Evolutionary conservation across 2,797 vertebrate genomes (phyloP), one percentile per base, ranked within the genome.

Genomic region (Sparidentex hasta): DNA sequence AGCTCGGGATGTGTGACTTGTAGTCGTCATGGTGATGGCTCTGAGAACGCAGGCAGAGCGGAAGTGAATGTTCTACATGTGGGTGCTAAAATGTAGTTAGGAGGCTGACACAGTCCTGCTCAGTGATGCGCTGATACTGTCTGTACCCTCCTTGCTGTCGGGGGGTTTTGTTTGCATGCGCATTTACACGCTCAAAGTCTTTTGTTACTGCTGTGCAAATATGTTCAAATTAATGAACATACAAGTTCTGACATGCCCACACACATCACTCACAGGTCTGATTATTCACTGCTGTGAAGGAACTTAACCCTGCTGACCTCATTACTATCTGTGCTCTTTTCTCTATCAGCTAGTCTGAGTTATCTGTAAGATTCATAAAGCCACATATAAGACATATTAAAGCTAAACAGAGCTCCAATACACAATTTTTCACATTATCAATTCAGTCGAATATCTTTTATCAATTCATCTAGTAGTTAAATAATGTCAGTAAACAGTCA

Each of bases 1-100:
- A 81, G 82, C 76, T 23, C 3, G 54, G 46, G 47, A 90, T 88
- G 87, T 92, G 90, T 76, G 81, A 87, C 80, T 90, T 56, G 74
- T 55, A 74, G 91, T 92, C 89, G 58, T 84, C 87, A 81, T 69
- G 91, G 91, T 7, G 74, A 94, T 52, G 56, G 57, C 70, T 88
- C 67, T 1, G 50, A 63, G 67, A 80, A 74, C 3, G 48, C 71
- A 76, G 59, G 62, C 81, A 54, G 78, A 82, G 64, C 47, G 82
- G 84, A 93, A 87, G 86, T 82, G 65, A 90, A 58, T 75, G 81
- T 65, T 44, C 55, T 16, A 70, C 62, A 67, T 56, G 84, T 80
- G 76, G 72, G 87, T 82, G 85, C 71, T 74, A 82, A 81, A 65
- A 64, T 12, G 56, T 18, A 13, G 71, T 69, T 69, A 57, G 14